Evolutionary conservation across 2,113 vertebrate genomes (phyloP), one percentile per base, ranked within the genome.

Genomic region (Cardinalis cardinalis): DNA sequence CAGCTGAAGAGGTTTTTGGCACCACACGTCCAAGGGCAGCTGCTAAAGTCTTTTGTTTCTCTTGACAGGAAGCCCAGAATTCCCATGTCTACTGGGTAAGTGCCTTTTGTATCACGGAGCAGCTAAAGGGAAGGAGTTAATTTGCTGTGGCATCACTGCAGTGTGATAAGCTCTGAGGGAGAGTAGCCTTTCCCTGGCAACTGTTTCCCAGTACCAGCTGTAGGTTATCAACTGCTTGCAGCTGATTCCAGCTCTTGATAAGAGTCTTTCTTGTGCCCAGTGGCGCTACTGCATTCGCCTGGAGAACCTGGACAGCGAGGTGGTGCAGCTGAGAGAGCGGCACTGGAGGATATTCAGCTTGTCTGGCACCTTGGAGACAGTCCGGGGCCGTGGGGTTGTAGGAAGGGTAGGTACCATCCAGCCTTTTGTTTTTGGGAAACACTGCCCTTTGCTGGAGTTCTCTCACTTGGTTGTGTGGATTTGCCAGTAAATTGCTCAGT

Each of bases 301-400:
- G 97, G 99, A 99, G 97, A 99, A 99, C 97, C 97, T 99, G 36
- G 98, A 99, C 79, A 98, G 92, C 2, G 99, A 99, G n/a, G 99
- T 99, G 73, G 99, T 99, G 26, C 99, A 99, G 92, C 98, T 99
- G 63, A 97, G 99, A 41, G 99, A 99, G 36, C 95, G 99, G 60
- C 99, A 99, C 97, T 99, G 99, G 99, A 98, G 99, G 95, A 99
- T 99, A 97, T 99, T 99, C 94, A 99, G 99, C 94, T 97, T 99
- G 53, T 99, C 99, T 1, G 99, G 99, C 92, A 99, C 99, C 36
- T 96, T 99, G 97, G 99, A 99, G 97, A 99, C 99, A 0, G 99
- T 99, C 66, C 96, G 99, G 61, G 99, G 99, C 49, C 98, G 99
- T 12, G 99, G 99, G 2, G 99, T 99, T 6, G 99, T 99, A 3